phyloP scores from a whole-genome alignment of 2,888 invertebrate genomes.

The Acanthococcus lagerstroemiae region DNA sequence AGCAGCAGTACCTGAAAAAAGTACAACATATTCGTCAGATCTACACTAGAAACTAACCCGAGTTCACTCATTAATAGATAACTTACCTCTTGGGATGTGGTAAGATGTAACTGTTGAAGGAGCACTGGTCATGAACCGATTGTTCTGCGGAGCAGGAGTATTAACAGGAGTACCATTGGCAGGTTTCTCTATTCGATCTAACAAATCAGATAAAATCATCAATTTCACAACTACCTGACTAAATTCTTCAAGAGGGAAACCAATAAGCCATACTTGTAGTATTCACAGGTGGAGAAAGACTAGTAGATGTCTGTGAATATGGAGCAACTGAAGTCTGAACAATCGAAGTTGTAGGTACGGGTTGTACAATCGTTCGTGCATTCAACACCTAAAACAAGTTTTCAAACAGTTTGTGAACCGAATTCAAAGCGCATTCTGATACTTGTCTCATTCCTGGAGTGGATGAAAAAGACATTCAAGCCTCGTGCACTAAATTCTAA shows the following conservation, averaged over 20 bases:
- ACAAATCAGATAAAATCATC: neutral
- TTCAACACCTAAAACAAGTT: neutral
- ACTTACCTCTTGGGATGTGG: slow-evolving; percentile 23
- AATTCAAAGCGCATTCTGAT: neutral
- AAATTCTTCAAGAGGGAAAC: neutral
- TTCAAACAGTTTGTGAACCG: neutral
- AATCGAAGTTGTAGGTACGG: slow-evolving; percentile 13
- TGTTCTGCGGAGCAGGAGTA: slow-evolving; percentile 12
- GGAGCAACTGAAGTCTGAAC: slow-evolving; percentile 13
- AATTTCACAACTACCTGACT: neutral
- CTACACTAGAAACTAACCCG: neutral
- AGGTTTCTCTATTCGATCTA: slow-evolving; percentile 17
- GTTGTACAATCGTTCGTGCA: neutral
- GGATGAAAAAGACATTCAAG: neutral
- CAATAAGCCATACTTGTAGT: neutral
- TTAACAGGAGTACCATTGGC: slow-evolving; percentile 14
- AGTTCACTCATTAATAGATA: neutral
- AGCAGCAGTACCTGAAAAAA: slow-evolving; percentile 16
- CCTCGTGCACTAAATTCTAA: too few relatives aligned
- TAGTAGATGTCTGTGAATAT: slow-evolving; percentile 17
- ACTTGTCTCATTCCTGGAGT: neutral
- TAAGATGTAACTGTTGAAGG: slow-evolving; percentile 8
- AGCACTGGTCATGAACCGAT: slow-evolving; percentile 13
- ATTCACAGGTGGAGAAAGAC: neutral
- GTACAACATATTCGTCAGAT: neutral